Evolutionary conservation across 2,888 invertebrate species (phyloP).

Genomic region (Caenorhabditis becei): DNA sequence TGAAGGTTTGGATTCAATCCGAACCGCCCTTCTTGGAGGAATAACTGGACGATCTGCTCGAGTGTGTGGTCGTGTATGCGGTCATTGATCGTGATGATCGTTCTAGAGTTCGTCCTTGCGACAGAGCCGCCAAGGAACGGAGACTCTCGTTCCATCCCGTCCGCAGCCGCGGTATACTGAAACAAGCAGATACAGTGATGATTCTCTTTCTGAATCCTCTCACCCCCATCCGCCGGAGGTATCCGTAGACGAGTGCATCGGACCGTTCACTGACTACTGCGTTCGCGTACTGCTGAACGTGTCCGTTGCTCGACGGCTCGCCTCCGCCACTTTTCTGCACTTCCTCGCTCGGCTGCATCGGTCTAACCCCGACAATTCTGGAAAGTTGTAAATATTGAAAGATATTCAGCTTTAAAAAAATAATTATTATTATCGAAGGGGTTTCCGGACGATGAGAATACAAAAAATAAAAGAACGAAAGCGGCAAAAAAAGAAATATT

Average conservation of each 20-base stretch:
- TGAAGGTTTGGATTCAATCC: constrained; percentile 41
- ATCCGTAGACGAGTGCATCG: constrained; percentile 58
- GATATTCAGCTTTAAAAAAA: not conserved
- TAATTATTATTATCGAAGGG: not conserved
- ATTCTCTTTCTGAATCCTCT: constrained; percentile 1
- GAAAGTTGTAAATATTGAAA: not conserved
- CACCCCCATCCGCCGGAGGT: constrained; percentile 51
- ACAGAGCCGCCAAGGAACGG: constrained; percentile 5
- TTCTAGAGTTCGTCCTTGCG: not conserved
- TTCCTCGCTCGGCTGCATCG: constrained; percentile 20
- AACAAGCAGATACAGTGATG: not conserved
- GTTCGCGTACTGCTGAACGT: constrained; percentile 1
- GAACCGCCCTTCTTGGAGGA: constrained; percentile 43
- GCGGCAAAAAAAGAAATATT: not conserved
- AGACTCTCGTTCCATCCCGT: constrained; percentile 24
- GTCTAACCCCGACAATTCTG: constrained; percentile 6
- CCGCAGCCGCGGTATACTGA: constrained; percentile 28
- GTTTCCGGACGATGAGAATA: not conserved
- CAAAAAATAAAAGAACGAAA: not conserved
- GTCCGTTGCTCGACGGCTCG: not conserved
- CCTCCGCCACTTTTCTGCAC: constrained; percentile 6
- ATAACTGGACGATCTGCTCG: constrained; percentile 58
- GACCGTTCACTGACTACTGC: constrained; percentile 18
- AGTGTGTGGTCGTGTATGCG: constrained; percentile 59
- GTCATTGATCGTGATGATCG: constrained; percentile 54